Evolutionary conservation across 2,888 invertebrate species (phyloP).

Genomic region (Conus canariensis): DNA sequence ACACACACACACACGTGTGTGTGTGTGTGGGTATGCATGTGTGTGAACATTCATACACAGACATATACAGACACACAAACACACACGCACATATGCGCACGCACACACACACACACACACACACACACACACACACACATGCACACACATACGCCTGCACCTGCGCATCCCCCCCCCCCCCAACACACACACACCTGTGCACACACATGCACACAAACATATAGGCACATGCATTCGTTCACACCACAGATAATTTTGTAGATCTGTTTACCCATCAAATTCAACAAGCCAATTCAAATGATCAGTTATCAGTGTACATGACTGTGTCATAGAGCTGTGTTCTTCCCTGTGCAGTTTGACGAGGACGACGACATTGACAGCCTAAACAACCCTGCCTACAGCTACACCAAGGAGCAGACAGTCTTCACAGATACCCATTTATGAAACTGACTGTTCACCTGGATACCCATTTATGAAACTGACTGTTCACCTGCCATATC

Average conservation of each 20-base stretch:
- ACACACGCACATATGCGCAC: too few species aligned
- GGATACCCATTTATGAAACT: conserved; percentile 53
- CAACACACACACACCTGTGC: background rate
- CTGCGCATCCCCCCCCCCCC: background rate
- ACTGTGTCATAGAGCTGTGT: too few species aligned
- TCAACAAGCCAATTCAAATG: too few species aligned
- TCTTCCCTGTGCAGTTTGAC: conserved; percentile 45
- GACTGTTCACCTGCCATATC: conserved; percentile 58
- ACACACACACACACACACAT: background rate
- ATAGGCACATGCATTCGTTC: background rate
- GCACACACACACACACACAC: background rate
- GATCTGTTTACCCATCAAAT: too few species aligned
- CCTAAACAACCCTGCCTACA: conserved; percentile 68
- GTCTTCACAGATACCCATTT: conserved; percentile 75
- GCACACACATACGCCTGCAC: background rate
- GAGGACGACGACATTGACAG: conserved; percentile 69
- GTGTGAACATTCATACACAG: too few species aligned
- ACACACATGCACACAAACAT: background rate
- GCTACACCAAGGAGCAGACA: conserved; percentile 73
- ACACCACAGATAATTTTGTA: too few species aligned
- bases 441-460: conserved; percentile 46
- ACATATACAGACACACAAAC: too few species aligned
- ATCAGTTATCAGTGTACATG: too few species aligned
- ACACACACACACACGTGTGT: too few species aligned
- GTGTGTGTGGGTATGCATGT: too few species aligned